phyloP scores from a whole-genome alignment of 23 tunicate genomes.

The Trididemnum nubilum region DNA sequence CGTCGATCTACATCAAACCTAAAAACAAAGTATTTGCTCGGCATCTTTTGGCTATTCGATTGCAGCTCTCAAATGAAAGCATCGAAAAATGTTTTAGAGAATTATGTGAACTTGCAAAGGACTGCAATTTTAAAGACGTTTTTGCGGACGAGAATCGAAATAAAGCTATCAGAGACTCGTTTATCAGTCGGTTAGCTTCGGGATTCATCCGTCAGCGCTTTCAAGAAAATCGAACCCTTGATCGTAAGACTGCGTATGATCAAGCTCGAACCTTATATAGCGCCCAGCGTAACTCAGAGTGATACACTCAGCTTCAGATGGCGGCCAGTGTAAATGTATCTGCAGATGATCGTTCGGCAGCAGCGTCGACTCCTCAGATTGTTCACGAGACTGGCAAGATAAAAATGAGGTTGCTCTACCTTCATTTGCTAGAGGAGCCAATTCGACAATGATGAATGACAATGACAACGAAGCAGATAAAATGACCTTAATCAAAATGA shows the following conservation, averaged over 20 bases:
- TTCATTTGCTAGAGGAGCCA: too few species aligned
- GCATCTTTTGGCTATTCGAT: neutral
- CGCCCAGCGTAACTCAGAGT: neutral
- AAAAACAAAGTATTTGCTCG: neutral
- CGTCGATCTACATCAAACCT: neutral
- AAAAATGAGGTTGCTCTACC: too few species aligned
- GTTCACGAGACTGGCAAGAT: too few species aligned
- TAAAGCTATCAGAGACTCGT: neutral
- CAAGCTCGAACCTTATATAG: neutral
- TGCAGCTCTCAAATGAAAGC: neutral
- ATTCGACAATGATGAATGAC: too few species aligned
- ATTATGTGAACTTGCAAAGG: neutral
- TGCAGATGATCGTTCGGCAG: too few species aligned
- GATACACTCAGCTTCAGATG: neutral
- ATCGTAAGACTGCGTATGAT: neutral
- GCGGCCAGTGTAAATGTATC: too few species aligned
- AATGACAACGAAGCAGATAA: too few species aligned
- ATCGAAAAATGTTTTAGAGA: neutral
- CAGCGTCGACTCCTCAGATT: too few species aligned
- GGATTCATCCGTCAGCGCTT: neutral
- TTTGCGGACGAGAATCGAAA: neutral
- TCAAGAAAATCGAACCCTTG: neutral
- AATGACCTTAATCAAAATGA: too few species aligned
- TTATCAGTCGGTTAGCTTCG: neutral
- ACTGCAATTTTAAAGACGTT: neutral